Base-by-base conservation (phyloP, 2,113 vertebrate species). In the Ameiurus melas region DNA sequence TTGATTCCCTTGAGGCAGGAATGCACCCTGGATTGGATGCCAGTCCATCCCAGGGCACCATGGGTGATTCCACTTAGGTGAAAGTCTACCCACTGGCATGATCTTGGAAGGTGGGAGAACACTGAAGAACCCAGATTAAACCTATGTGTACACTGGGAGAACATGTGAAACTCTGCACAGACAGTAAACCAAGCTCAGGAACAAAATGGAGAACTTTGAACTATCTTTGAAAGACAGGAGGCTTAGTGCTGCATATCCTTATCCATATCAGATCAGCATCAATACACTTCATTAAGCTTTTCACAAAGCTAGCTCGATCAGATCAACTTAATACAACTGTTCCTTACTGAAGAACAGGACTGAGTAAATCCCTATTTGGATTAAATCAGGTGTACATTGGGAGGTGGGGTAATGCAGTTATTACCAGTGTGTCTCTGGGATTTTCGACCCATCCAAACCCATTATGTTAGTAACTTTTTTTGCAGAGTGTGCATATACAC, bases 251-350 rank as follows among this genome's bases (percentile, higher is more conserved):
- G 47, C 25, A n/a, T 30, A 55, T 30, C 51, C 2, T 30, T 79
- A n/a, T 79, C 25, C 47, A 55, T 30, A 79, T 79, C 27, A 57
- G 75, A 71, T 87, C 82, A 64, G 83, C 62, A 51, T 70, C 57
- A 83, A 83, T 84, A 68, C 53, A 85, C 62, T 55, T 39, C 73
- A 57, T 36, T 79, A 55, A 79, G 47, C 51, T 55, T 79, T 53
- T 79, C 25, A 17, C 77, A 79, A n/a, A n/a, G 47, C 75, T 51
- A n/a, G 25, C 36, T 75, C 13, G 53, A 27, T 78, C 75, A 53
- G 75, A 13, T 53, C 77, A 79, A 53, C 13, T 79, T 51, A n/a
- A 79, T 14, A 79, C 77, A 79, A 27, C 47, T 79, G 27, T 53
- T 80, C 8, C 1, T 57, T 57, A 80, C 57, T 57, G 17, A 33